Evolutionary conservation across 2,113 vertebrate species (phyloP).

Genomic region (Zosterops hypoxanthus): DNA sequence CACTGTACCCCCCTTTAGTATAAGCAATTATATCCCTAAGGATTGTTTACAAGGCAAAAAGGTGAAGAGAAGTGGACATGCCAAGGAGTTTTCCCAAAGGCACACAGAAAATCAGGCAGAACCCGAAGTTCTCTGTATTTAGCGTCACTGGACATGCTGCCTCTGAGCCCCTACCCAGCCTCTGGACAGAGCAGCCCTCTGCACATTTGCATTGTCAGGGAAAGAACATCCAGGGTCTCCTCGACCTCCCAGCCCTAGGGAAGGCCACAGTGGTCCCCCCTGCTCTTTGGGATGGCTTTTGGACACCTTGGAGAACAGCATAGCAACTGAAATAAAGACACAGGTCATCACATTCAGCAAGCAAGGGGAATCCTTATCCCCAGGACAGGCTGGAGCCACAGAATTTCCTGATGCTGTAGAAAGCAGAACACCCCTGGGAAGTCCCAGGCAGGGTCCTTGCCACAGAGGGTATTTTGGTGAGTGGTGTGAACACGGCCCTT

Average conservation of each 20-base stretch:
- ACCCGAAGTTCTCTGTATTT: not conserved
- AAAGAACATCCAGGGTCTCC: not conserved
- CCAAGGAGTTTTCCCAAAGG: not conserved
- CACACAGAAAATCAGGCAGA: not conserved
- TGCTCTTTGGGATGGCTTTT: not conserved
- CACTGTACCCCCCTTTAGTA: not conserved
- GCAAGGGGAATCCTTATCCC: not conserved
- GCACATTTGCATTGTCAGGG: accelerated
- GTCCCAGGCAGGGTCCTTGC: not conserved
- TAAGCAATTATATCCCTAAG: not conserved
- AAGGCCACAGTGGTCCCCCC: not conserved
- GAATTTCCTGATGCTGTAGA: not conserved
- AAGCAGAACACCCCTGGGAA: not conserved
- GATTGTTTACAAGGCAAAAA: not conserved
- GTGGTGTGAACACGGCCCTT: not conserved
- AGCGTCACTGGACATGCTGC: not conserved
- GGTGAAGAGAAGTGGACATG: not conserved
- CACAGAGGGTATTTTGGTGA: not conserved
- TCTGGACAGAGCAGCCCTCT: not conserved
- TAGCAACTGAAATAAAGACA: not conserved
- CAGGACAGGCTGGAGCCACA: not conserved
- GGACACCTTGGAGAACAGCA: not conserved
- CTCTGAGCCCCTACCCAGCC: not conserved
- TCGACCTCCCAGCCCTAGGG: accelerated
- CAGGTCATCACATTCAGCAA: not conserved